Evolutionary conservation across 53 echinoderm and acorn worm species (phyloP).

Genomic region (Antedon mediterranea): DNA sequence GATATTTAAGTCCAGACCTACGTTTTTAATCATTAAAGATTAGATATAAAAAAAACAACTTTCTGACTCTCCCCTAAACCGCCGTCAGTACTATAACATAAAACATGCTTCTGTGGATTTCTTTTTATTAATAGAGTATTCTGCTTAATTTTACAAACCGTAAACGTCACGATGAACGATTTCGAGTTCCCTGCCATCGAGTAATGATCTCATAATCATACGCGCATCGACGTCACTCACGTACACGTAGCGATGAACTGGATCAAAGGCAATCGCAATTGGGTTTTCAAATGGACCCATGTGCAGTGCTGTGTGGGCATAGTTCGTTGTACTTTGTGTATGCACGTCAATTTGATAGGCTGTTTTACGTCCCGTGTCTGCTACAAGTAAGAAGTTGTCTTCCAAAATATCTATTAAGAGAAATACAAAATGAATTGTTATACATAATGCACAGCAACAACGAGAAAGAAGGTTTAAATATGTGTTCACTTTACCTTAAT

Average conservation of each 20-base stretch:
- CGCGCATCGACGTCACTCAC: slow-evolving; percentile 55
- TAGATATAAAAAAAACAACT: too few relatives aligned
- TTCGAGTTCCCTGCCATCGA: slow-evolving; percentile 36
- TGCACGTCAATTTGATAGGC: slow-evolving; percentile 60
- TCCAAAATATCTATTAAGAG: slow-evolving; percentile 41
- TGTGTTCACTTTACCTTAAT: too few relatives aligned
- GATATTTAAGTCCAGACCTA: too few relatives aligned
- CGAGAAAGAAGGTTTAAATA: not conserved
- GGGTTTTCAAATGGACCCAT: slow-evolving; percentile 29
- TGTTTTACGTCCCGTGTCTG: slow-evolving; percentile 34
- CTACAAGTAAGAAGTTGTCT: slow-evolving; percentile 56
- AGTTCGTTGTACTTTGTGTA: not conserved
- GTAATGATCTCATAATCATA: slow-evolving; percentile 30
- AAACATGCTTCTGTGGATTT: too few relatives aligned
- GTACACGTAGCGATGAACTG: slow-evolving; percentile 37
- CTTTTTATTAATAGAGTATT: too few relatives aligned
- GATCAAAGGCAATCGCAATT: slow-evolving; percentile 50
- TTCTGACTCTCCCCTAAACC: too few relatives aligned
- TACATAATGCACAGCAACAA: not conserved
- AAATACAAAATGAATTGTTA: not conserved
- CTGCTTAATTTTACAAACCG: not conserved
- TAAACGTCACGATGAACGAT: slow-evolving; percentile 2
- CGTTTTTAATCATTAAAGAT: too few relatives aligned
- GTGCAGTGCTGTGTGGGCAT: slow-evolving; percentile 20
- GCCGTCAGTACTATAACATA: too few relatives aligned